Evolutionary conservation across 2,113 vertebrate genomes (phyloP).

Genomic region (Neogobius melanostomus): DNA sequence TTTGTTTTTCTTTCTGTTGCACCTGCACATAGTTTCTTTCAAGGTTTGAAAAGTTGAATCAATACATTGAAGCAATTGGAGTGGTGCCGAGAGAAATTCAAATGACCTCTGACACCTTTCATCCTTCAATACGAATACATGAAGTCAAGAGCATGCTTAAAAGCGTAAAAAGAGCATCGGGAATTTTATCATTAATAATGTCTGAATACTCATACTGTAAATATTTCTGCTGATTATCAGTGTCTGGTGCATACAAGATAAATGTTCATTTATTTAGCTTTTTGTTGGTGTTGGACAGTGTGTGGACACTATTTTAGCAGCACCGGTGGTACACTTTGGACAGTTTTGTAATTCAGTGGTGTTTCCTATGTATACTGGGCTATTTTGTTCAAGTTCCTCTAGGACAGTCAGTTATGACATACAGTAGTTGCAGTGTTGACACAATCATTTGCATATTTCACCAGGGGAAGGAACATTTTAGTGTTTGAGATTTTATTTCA

Average conservation of each 20-base stretch:
- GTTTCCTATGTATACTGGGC: too few species aligned
- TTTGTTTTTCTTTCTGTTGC: constrained; percentile 53
- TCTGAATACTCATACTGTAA: neutral
- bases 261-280: too few species aligned
- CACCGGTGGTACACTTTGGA: too few species aligned
- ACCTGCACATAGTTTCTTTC: constrained; percentile 60
- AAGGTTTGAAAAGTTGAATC: constrained; percentile 57
- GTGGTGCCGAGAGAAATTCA: constrained; percentile 71
- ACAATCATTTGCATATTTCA: too few species aligned
- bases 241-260: neutral
- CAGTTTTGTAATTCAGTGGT: too few species aligned
- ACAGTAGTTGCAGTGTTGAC: too few species aligned
- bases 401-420: too few species aligned
- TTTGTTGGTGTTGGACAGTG: too few species aligned
- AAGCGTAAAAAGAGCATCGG: neutral
- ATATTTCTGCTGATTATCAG: neutral
- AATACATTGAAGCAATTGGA: constrained; percentile 42
- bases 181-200: neutral
- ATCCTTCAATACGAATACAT: constrained; percentile 24
- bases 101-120: constrained; percentile 70
- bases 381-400: too few species aligned
- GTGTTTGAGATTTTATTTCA: too few species aligned
- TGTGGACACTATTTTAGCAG: too few species aligned
- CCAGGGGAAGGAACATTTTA: too few species aligned
- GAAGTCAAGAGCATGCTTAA: neutral